Percentiles rank a stretch among this genome's conserved stretches.
These are phyloP conservation scores for Prunella fulvescens DNA, from an alignment of 2,113 vertebrate genomes.

Conservation along the genomic window DNA sequence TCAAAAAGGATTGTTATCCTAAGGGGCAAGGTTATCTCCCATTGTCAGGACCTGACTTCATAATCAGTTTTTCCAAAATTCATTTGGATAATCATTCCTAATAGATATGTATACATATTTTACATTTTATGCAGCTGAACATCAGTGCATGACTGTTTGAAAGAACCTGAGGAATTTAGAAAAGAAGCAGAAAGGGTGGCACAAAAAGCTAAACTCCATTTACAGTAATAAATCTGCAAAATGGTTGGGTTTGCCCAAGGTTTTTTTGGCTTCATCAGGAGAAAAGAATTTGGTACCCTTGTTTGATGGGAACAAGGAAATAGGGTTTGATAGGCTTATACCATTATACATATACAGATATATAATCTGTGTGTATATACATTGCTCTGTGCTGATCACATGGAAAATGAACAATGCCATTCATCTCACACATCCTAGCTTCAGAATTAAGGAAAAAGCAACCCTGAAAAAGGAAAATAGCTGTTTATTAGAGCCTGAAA, in stretches of 20 bases:
- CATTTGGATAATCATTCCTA: not conserved
- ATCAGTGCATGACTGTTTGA: not conserved
- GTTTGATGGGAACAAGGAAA: not conserved
- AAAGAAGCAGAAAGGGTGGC: not conserved
- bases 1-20: not conserved
- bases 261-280: not conserved
- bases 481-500: not conserved
- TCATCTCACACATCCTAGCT: not conserved
- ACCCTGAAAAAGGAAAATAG: not conserved
- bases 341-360: not conserved
- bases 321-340: not conserved
- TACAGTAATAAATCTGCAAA: not conserved
- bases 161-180: not conserved
- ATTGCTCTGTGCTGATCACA: not conserved
- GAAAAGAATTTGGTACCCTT: not conserved
- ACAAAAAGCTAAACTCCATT: not conserved
- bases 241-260: not conserved
- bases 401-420: not conserved
- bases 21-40: slow-evolving; percentile 8
- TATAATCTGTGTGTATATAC: not conserved
- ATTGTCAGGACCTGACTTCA: not conserved
- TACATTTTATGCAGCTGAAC: not conserved
- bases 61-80: not conserved
- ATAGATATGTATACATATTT: not conserved
- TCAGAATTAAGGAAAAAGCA: not conserved